These are phyloP conservation scores for Rallus limicola DNA, from an alignment of 2,113 vertebrate species.

Conservation along the genomic window DNA sequence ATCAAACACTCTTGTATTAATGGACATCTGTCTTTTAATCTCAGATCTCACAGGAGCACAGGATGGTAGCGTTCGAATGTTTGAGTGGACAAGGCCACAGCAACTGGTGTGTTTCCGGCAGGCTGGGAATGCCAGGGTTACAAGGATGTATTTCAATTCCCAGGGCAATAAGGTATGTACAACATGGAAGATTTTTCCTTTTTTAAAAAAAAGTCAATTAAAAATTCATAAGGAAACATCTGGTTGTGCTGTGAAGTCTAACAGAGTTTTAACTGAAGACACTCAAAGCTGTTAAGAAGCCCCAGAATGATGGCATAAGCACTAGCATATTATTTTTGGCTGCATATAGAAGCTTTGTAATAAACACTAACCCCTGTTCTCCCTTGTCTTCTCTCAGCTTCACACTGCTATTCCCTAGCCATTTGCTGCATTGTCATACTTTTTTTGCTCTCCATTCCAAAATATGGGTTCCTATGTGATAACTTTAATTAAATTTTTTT, in stretches of 20 bases:
- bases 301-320: not conserved
- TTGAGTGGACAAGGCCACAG: slow-evolving; percentile 96
- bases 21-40: not conserved
- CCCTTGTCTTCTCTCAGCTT: not conserved
- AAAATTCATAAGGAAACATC: not conserved
- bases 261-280: not conserved
- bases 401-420: not conserved
- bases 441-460: not conserved
- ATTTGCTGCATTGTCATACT: not conserved
- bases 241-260: not conserved
- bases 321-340: not conserved
- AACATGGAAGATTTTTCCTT: not conserved
- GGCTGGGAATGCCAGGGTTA: slow-evolving; percentile 95
- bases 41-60: slow-evolving; percentile 97
- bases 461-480: not conserved
- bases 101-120: slow-evolving; percentile 95
- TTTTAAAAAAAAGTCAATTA: no score
- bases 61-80: slow-evolving; percentile 97
- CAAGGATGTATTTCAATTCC: slow-evolving; percentile 94
- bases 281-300: not conserved
- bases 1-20: not conserved
- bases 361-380: not conserved
- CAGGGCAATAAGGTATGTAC: slow-evolving; percentile 92
- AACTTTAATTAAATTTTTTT: not conserved
- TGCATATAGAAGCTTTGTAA: not conserved